Conservation (phyloP, 2,888 invertebrate species). For the Lamellibrachia columna region DNA sequence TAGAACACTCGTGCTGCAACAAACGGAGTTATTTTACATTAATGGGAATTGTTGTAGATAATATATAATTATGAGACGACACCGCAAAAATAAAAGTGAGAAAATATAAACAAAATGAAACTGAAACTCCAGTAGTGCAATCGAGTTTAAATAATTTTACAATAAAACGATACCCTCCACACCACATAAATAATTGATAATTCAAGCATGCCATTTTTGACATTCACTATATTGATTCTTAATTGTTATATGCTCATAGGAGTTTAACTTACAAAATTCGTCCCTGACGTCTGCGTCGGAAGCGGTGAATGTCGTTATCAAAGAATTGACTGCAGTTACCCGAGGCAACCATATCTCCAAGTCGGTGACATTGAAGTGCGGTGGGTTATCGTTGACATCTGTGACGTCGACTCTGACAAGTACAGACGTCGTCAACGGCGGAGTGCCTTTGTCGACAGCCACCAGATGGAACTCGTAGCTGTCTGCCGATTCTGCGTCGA, state of each 20-base stretch:
- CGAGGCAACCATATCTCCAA: conserved; percentile 14
- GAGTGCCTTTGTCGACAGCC: conserved; percentile 26
- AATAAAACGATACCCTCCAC: no score
- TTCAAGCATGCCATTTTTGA: no score
- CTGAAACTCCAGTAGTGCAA: no score
- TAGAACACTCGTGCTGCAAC: no score
- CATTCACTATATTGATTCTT: no score
- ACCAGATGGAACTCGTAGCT: conserved; percentile 27
- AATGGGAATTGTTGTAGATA: no score
- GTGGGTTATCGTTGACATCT: conserved; percentile 32
- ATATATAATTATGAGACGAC: no score
- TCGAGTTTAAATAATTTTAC: background rate
- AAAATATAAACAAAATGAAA: no score
- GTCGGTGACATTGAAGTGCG: conserved; percentile 19
- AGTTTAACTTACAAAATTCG: background rate
- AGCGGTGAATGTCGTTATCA: conserved; percentile 17
- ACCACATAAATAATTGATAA: no score
- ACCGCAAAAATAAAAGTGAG: no score
- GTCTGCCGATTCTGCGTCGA: conserved; percentile 28
- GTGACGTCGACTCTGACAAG: conserved; percentile 24
- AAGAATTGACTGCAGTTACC: background rate
- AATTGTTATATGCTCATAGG: no score
- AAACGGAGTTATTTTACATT: no score
- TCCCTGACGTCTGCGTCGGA: conserved; percentile 27
- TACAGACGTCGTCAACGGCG: conserved; percentile 24